Evolutionary conservation across 2,888 invertebrate genomes (phyloP), one percentile per base, ranked within the genome.

Genomic region (Caenorhabditis japonica): DNA sequence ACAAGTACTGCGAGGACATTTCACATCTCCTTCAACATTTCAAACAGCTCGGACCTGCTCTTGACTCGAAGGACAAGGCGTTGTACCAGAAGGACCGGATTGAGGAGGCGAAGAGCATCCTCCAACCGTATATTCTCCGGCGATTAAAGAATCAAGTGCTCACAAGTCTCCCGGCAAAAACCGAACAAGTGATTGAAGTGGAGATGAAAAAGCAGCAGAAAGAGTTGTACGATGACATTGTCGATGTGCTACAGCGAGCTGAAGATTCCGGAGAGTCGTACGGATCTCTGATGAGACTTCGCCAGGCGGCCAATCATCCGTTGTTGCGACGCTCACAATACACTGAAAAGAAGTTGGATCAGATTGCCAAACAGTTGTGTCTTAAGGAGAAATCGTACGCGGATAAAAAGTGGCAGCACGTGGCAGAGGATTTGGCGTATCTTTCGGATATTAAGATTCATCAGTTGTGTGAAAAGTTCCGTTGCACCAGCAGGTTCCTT

Each of bases 91-190:
- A 92, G 86, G 92, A 93, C 62, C 93, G 95, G 88, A 93, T 97
- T 43, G 92, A 92, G 13, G 94, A 95, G 85, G 97, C 97, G 0
- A 96, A 97, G 88, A 91, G 93, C 52, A 96, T 97, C 80, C 95
- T 97, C 93, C 93, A 93, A 88, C 97, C 97, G 0, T 97, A 97
- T 88, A 92, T 97, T 3, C 90, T 97, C 44, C 90, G 97, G 17
- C 90, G 97, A 64, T 89, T 96, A 47, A 97, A 97, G 89, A 89
- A 91, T 41, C 75, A 82, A 58, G 73, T 73, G 3, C 82, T 90
- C 68, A 82, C 83, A 30, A 93, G 94, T 88, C 89, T 97, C 83
- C 97, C 97, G 0, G 89, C 91, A 82, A 97, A 97, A 89, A 91
- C 90, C 2, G 93, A 94, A 75, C 89, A 91, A 52, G 91, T 92